Evolutionary conservation across 2,797 vertebrate genomes (phyloP).

Genomic region (Amphiprion clarkii): DNA sequence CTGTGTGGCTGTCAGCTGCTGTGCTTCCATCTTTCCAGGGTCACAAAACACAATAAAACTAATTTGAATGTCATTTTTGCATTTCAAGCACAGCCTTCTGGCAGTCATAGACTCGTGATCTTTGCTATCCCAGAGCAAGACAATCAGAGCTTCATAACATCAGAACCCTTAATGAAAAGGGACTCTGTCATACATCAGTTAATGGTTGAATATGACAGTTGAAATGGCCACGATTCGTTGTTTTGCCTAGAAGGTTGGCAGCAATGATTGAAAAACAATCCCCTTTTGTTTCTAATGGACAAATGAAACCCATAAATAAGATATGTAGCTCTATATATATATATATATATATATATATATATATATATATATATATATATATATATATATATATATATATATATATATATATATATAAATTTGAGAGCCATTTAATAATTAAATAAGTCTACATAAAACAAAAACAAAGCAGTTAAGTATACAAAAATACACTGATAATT

Average conservation of each 20-base stretch:
- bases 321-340: neutral
- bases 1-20: conserved; percentile 37
- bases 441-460: neutral
- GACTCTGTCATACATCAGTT: conserved; percentile 7
- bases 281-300: neutral
- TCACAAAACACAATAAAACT: conserved; percentile 55
- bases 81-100: conserved; percentile 60
- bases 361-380: no score
- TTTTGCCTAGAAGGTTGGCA: neutral
- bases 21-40: conserved; percentile 41
- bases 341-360: no score
- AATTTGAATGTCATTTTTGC: conserved; percentile 77
- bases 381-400: no score
- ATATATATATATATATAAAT: neutral
- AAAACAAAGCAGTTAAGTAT: neutral
- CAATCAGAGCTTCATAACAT: conserved; percentile 3
- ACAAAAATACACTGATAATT: neutral
- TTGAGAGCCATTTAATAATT: neutral
- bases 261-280: neutral
- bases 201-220: conserved; percentile 13
- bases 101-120: conserved; percentile 9
- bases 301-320: neutral
- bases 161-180: neutral
- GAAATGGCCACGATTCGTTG: neutral
- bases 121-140: conserved; percentile 16